Base-by-base conservation (phyloP, 2,797 vertebrate species). In the Sebastes oblongus region DNA sequence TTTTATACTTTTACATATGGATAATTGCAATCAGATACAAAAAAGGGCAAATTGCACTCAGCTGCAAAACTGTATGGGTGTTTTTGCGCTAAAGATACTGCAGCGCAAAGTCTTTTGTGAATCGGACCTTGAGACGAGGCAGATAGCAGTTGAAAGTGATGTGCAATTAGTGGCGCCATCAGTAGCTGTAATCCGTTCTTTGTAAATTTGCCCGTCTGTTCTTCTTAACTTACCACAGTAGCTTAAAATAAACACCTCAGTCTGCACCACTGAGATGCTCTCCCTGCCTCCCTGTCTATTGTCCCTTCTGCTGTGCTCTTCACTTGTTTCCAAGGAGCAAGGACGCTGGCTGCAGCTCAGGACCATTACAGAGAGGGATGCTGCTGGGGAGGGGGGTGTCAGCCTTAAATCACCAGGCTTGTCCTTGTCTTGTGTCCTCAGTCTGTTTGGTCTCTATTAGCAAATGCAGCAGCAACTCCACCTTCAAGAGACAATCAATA, bases 321-420 rank as follows among this genome's bases (percentile, higher is more conserved):
- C 39, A 36, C 24, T 86, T 78, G 86, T 85, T 87, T 72, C 77
- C 60, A 74, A 71, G 72, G 36, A 69, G 72, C 72, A 50, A 62
- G 61, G 50, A 39, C 10, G 54, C 77, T 25, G 79, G 72, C 80
- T 72, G 11, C 68, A 76, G 42, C 60, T 60, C 42, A 30, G 58
- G 52, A 34, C 42, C 78, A 60, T n/a, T 22, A n/a, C 24, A 12
- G 34, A 69, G 30, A 12, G 14, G 27, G 74, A 50, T 58, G 67
- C 4, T 46, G 39, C 4, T 39, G 36, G 36, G 6, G 25, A 4
- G 25, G 6, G 61, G 18, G 39, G 3, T 8, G 18, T 50, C 6
- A 4, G 66, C 59, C 22, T 58, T 78, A 80, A 82, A 86, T 89
- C 78, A 85, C 4, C 50, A 25, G n/a, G 36, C 54, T 56, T 66